Evolutionary conservation across 2,888 invertebrate genomes (phyloP).

Genomic region (Rhopalosiphum nymphaeae): DNA sequence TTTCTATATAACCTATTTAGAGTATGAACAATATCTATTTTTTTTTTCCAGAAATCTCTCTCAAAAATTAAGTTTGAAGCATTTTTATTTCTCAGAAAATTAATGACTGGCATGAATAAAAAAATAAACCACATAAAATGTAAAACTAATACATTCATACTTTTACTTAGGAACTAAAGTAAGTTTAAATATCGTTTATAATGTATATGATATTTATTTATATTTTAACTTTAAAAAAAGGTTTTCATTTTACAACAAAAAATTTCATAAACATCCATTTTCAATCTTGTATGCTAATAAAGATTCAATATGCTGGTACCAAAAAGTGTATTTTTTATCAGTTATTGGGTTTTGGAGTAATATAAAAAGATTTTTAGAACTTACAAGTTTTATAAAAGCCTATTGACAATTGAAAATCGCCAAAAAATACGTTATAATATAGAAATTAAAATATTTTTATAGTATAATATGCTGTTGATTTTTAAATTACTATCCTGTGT

Average conservation of each 20-base stretch:
- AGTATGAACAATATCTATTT: background rate
- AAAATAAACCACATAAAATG: background rate
- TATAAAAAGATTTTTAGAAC: background rate
- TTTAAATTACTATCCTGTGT: background rate
- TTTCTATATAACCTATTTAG: background rate
- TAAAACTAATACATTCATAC: background rate
- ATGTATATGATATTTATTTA: background rate
- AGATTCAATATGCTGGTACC: background rate
- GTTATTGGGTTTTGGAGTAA: background rate
- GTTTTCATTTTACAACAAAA: background rate
- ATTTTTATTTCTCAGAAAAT: background rate
- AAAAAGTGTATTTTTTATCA: background rate
- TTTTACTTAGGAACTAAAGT: background rate
- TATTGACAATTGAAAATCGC: background rate
- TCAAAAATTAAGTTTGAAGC: background rate
- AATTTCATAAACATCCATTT: background rate
- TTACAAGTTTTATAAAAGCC: background rate
- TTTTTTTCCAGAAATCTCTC: background rate
- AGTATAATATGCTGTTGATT: background rate
- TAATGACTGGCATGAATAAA: background rate
- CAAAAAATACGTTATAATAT: background rate
- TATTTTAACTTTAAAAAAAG: background rate
- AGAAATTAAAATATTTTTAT: background rate
- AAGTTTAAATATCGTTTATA: background rate
- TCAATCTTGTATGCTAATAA: background rate